A percentile compares a stretch with the other conserved stretches of the same genome.
These are phyloP conservation scores for Gastrophysa polygoni DNA, from an alignment of 2,888 invertebrate genomes.

Conservation along the genomic window DNA sequence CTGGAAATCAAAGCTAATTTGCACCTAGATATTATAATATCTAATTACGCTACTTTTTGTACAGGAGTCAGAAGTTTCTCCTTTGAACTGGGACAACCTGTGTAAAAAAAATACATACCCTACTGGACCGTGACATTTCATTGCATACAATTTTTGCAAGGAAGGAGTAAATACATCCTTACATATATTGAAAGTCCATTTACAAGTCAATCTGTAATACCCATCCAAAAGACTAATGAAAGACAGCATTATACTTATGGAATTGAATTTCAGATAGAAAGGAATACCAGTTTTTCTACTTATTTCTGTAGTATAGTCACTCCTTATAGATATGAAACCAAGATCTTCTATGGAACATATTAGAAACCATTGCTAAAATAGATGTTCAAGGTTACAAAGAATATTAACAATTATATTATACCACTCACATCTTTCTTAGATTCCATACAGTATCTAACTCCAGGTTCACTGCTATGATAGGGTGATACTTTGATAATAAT, in stretches of 20 bases:
- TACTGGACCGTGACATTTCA: slow-evolving; percentile 89
- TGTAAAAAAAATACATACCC: slow-evolving; percentile 70
- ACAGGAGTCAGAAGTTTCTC: no score
- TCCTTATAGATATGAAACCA: slow-evolving; percentile 78
- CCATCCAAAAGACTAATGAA: slow-evolving; percentile 85
- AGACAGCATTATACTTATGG: slow-evolving; percentile 71
- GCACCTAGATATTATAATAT: no score
- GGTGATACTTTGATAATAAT: slow-evolving; percentile 69
- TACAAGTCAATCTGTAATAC: slow-evolving; percentile 84
- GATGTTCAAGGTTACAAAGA: no score
- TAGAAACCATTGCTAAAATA: slow-evolving; percentile 68
- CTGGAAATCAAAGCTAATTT: no score
- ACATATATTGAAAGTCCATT: slow-evolving; percentile 91
- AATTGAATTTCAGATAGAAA: slow-evolving; percentile 73
- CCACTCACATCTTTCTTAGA: slow-evolving; percentile 65
- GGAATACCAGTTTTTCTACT: slow-evolving; percentile 80
- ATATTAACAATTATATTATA: background rate
- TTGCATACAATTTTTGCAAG: slow-evolving; percentile 69
- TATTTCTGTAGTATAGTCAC: slow-evolving; percentile 76
- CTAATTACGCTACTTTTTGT: no score
- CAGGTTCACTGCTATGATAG: slow-evolving; percentile 68
- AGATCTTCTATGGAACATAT: slow-evolving; percentile 84
- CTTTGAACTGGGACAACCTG: background rate
- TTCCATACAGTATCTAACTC: slow-evolving; percentile 69
- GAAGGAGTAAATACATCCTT: slow-evolving; percentile 82